phyloP scores from a whole-genome alignment of 2,113 vertebrate genomes.

The Aphelocoma coerulescens region DNA sequence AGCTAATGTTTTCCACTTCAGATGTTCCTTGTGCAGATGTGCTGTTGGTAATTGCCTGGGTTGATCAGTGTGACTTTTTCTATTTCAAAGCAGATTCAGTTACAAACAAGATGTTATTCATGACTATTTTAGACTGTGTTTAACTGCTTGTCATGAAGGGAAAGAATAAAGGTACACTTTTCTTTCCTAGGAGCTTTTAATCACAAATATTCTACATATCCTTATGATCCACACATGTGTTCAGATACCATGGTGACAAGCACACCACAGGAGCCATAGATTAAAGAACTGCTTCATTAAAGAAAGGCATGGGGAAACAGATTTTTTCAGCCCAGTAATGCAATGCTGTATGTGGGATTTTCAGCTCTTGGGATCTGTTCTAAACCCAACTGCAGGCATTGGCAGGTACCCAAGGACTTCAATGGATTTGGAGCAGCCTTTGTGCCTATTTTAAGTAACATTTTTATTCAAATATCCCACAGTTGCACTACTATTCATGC shows the following conservation, averaged over 20 bases:
- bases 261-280: constrained; percentile 15
- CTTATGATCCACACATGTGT: not conserved
- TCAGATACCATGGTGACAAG: constrained; percentile 58
- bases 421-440: constrained; percentile 40
- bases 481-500: constrained; percentile 31
- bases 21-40: constrained; percentile 42
- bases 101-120: constrained; percentile 43
- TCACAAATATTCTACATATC: constrained; percentile 25
- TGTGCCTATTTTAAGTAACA: constrained; percentile 52
- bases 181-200: constrained; percentile 45
- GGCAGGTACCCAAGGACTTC: constrained; percentile 48
- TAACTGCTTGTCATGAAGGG: constrained; percentile 14
- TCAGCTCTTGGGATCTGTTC: constrained; percentile 13
- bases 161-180: constrained; percentile 36
- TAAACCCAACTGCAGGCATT: constrained; percentile 31
- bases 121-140: constrained; percentile 14
- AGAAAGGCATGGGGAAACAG: constrained; percentile 1
- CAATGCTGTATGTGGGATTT: constrained; percentile 34
- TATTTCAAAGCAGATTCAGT: not conserved
- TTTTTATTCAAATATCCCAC: constrained; percentile 41
- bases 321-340: not conserved
- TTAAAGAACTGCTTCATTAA: constrained; percentile 44
- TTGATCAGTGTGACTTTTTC: constrained; percentile 23
- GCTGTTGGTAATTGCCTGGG: constrained; percentile 33
- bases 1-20: constrained; percentile 48